A percentile compares a stretch with the other conserved stretches of the same genome.
Evolutionary conservation across 2,797 vertebrate species (phyloP).

Genomic region (Crocodylus rhombifer): DNA sequence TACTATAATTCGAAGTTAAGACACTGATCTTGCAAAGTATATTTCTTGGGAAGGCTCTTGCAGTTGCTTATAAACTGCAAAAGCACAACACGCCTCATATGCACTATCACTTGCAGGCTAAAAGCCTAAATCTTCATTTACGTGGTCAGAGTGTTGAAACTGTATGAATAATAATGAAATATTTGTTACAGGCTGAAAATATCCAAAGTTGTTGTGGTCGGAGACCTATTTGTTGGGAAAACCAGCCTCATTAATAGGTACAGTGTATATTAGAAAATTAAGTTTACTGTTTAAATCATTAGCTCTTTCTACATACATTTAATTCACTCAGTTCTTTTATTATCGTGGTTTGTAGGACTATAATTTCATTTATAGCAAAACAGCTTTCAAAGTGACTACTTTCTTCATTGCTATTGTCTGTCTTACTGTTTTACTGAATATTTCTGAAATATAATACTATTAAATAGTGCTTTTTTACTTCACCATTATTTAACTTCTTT

Average conservation of each 20-base stretch:
- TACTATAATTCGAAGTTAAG: neutral
- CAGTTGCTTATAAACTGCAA: neutral
- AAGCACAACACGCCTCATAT: neutral
- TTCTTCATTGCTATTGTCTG: neutral
- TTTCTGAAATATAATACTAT: neutral
- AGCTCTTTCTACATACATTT: neutral
- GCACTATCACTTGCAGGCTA: neutral
- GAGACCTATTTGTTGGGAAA: conserved; percentile 94
- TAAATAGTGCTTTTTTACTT: neutral
- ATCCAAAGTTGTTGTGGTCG: conserved; percentile 94
- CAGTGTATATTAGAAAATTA: neutral
- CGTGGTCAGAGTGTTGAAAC: neutral
- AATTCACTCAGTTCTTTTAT: neutral
- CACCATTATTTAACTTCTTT: neutral
- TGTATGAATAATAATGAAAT: conserved; percentile 19
- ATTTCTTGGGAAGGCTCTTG: neutral
- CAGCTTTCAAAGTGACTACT: neutral
- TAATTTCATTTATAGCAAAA: neutral
- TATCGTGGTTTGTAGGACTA: neutral
- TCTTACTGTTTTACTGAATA: neutral
- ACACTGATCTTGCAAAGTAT: neutral
- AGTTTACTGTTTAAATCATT: neutral
- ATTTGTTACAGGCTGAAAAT: conserved; percentile 85
- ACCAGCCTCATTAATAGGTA: conserved; percentile 95
- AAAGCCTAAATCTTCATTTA: neutral